Evolutionary conservation across 2,888 invertebrate genomes (phyloP).

Genomic region (Pyrochroa serraticornis): DNA sequence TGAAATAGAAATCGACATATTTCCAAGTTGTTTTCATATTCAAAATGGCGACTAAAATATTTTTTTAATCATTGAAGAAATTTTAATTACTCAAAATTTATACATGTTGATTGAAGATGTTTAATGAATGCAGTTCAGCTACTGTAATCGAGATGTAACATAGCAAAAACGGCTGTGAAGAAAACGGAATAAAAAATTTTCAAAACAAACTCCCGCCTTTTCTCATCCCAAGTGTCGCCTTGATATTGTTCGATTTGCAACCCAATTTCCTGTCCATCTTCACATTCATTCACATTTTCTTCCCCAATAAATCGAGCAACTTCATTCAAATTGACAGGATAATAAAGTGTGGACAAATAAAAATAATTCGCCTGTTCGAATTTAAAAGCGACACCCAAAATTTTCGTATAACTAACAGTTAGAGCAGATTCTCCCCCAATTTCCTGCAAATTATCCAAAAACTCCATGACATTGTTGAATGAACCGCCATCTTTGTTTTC

Average conservation of each 20-base stretch:
- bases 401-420: neutral
- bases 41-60: too few species aligned
- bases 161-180: conserved; percentile 1
- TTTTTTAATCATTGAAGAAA: too few species aligned
- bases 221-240: neutral
- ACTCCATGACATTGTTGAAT: conserved; percentile 9
- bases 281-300: neutral
- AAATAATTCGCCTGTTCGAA: neutral
- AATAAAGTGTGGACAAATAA: neutral
- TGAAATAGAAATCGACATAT: too few species aligned
- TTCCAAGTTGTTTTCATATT: too few species aligned
- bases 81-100: too few species aligned
- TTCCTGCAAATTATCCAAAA: conserved; percentile 11
- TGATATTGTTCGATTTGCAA: neutral
- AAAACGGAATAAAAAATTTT: conserved; percentile 20
- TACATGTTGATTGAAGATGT: too few species aligned
- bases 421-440: neutral
- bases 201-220: conserved; percentile 4
- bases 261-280: neutral
- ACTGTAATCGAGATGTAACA: too few species aligned
- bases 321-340: neutral
- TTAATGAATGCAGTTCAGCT: too few species aligned
- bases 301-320: neutral
- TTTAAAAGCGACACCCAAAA: neutral
- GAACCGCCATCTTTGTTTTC: neutral